phyloP scores from a whole-genome alignment of 2,113 vertebrate species.

The Desmodus rotundus region DNA sequence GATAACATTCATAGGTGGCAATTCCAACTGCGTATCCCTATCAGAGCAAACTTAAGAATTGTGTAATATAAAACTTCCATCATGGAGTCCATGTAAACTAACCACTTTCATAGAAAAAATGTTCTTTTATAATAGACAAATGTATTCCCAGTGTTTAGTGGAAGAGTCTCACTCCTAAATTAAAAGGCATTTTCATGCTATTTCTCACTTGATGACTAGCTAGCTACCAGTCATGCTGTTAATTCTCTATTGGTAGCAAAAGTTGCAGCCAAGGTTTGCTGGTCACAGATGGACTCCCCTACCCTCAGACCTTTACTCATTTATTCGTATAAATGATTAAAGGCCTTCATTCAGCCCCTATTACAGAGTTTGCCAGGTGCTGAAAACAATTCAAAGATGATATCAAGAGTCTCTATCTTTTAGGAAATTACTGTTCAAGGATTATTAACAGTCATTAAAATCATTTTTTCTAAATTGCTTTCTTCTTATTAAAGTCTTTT shows the following conservation, averaged over 20 bases:
- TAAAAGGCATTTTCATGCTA: not conserved
- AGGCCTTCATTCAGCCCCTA: not conserved
- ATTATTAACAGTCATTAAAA: not conserved
- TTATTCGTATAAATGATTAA: too few relatives aligned
- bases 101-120: slow-evolving; percentile 9
- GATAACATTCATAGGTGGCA: not conserved
- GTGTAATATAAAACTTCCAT: not conserved
- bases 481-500: not conserved
- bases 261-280: not conserved
- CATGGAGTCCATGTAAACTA: not conserved
- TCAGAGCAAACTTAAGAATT: not conserved
- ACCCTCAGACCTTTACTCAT: not conserved
- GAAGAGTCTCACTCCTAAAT: not conserved
- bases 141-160: slow-evolving; percentile 18
- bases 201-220: not conserved
- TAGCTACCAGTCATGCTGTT: not conserved
- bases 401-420: not conserved
- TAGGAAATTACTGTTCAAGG: not conserved
- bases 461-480: not conserved
- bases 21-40: not conserved
- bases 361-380: not conserved
- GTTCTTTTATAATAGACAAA: not conserved
- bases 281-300: not conserved
- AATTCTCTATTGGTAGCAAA: not conserved
- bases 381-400: not conserved